Conservation (phyloP, 2,113 vertebrate species). For the Microcebus tavaratra region DNA sequence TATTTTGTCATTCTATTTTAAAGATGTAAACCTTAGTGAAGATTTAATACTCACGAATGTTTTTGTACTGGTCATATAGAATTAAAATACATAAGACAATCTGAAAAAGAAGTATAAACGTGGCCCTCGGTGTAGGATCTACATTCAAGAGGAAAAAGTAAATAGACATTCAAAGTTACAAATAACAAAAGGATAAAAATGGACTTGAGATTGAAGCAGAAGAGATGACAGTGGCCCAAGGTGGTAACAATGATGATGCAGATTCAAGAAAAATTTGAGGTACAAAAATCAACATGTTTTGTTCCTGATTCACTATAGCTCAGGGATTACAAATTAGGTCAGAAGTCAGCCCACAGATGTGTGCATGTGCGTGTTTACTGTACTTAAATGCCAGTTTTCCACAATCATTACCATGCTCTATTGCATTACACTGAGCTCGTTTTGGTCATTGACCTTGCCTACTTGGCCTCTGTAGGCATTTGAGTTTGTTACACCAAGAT, state of each 20-base stretch:
- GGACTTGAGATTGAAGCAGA: not conserved
- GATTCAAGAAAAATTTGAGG: not conserved
- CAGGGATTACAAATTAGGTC: not conserved
- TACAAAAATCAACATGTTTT: not conserved
- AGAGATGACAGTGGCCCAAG: not conserved
- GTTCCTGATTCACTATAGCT: not conserved
- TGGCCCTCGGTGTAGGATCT: not conserved
- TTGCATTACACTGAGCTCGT: not conserved
- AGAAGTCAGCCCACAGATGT: not conserved
- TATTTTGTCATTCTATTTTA: not conserved
- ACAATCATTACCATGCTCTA: not conserved
- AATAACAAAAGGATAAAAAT: not conserved
- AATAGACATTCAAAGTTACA: not conserved
- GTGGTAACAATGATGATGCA: not conserved
- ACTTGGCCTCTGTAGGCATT: not conserved
- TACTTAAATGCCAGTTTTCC: not conserved
- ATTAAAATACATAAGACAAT: conserved; percentile 7
- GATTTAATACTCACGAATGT: not conserved
- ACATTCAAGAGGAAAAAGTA: not conserved
- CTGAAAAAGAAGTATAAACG: not conserved
- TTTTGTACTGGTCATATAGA: not conserved
- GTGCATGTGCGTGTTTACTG: fast-evolving
- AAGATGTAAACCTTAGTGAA: not conserved
- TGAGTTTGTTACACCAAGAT: not conserved
- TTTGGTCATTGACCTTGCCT: not conserved